These are phyloP conservation scores for Hyphantria cunea DNA, from an alignment of 1,140 invertebrate species.

Conservation along the genomic window DNA sequence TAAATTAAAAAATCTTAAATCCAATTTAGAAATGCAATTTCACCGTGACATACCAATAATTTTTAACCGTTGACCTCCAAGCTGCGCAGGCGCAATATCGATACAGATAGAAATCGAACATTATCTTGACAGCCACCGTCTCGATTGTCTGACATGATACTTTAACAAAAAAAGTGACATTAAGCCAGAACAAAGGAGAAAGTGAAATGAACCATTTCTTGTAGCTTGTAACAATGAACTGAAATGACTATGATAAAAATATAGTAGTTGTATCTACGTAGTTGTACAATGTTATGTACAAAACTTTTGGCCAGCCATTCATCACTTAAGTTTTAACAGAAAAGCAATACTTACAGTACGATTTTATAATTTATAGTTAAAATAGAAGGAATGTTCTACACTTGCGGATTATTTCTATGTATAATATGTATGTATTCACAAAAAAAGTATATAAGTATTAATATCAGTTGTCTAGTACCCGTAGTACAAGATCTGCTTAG, in stretches of 20 bases:
- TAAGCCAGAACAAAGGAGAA: constrained; percentile 66
- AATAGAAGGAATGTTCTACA: too few species aligned
- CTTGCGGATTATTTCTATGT: too few species aligned
- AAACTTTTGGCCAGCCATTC: too few species aligned
- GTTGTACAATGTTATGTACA: too few species aligned
- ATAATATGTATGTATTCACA: too few species aligned
- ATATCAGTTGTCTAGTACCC: too few species aligned
- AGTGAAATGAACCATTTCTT: constrained; percentile 43
- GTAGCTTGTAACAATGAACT: constrained; percentile 32
- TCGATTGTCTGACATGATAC: constrained; percentile 54
- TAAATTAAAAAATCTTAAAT: too few species aligned
- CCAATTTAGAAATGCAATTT: background rate
- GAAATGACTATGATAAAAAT: constrained; percentile 18
- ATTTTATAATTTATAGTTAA: too few species aligned
- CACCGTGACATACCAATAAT: background rate
- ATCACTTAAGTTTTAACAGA: too few species aligned
- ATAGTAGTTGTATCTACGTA: background rate
- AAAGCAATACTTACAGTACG: too few species aligned
- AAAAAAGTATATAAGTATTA: too few species aligned
- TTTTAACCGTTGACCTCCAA: constrained; percentile 22
- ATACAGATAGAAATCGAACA: constrained; percentile 61
- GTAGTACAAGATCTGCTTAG: too few species aligned
- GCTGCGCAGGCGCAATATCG: constrained; percentile 49
- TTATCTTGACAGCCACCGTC: constrained; percentile 50
- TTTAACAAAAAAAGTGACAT: constrained; percentile 46